These are phyloP conservation scores for Coenonympha glycerion DNA, from an alignment of 2,888 invertebrate genomes.

Conservation along the genomic window DNA sequence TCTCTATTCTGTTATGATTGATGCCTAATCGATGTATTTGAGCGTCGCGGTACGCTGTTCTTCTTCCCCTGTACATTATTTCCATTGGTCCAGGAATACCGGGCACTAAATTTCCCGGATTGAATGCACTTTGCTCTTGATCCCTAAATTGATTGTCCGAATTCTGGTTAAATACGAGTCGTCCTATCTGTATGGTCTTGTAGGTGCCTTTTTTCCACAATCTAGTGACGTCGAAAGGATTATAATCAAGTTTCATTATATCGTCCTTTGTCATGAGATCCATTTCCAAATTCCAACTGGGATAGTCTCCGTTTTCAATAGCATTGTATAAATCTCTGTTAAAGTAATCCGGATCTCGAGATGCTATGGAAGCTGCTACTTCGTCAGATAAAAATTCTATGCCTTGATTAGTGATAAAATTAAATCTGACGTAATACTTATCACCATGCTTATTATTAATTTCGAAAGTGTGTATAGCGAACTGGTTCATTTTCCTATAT, in stretches of 20 bases:
- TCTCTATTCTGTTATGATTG: conserved; percentile 48
- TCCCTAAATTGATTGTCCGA: conserved; percentile 45
- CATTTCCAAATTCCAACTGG: conserved; percentile 53
- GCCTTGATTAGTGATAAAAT: conserved; percentile 91
- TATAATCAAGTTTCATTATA: conserved; percentile 39
- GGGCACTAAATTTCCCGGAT: conserved; percentile 54
- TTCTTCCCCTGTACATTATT: conserved; percentile 43
- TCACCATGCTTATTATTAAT: conserved; percentile 84
- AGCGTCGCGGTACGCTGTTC: conserved; percentile 45
- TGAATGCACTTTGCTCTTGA: conserved; percentile 43
- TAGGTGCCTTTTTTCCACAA: conserved; percentile 56
- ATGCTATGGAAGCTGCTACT: conserved; percentile 78
- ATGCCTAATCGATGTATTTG: conserved; percentile 52
- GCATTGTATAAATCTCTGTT: conserved; percentile 90
- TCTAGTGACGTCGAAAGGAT: conserved; percentile 52
- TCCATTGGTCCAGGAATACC: conserved; percentile 56
- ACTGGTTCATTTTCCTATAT: conserved; percentile 91
- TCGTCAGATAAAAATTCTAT: conserved; percentile 82
- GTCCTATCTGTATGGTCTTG: conserved; percentile 44
- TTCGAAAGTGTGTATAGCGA: conserved; percentile 92
- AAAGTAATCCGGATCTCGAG: conserved; percentile 87
- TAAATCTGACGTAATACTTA: conserved; percentile 88
- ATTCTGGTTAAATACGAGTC: conserved; percentile 41
- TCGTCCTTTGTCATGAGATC: conserved; percentile 44
- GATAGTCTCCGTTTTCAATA: conserved; percentile 79